These are phyloP conservation scores for Calameuta idolon DNA, from an alignment of 2,888 invertebrate genomes.

Conservation along the genomic window DNA sequence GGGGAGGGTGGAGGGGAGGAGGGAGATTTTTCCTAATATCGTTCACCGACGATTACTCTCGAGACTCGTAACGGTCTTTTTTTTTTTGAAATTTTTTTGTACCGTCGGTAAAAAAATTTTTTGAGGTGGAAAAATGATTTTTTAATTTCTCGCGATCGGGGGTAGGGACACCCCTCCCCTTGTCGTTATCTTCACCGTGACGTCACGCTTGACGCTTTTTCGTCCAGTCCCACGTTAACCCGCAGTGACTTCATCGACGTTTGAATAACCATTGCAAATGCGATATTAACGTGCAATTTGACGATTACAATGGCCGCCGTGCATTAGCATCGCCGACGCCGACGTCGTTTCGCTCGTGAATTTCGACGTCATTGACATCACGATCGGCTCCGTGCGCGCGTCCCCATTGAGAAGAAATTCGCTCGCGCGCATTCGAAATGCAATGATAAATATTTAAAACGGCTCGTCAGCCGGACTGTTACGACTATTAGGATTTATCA, in stretches of 20 bases:
- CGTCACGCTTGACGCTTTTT: neutral
- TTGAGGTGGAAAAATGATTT: too few relatives aligned
- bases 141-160: too few relatives aligned
- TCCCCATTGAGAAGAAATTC: neutral
- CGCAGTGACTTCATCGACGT: neutral
- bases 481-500: constrained; percentile 20
- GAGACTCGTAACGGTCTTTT: too few relatives aligned
- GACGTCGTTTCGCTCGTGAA: neutral
- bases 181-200: neutral
- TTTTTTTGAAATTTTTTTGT: neutral
- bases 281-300: constrained; percentile 21
- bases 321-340: neutral
- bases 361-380: neutral
- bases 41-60: neutral
- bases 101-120: too few relatives aligned
- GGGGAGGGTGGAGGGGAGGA: too few relatives aligned
- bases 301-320: neutral
- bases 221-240: neutral
- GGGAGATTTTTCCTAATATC: neutral
- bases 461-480: constrained; percentile 27
- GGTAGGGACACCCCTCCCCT: too few relatives aligned
- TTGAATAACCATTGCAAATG: neutral
- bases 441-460: constrained; percentile 19
- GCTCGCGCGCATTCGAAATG: neutral
- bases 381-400: neutral